A percentile compares a stretch with the other conserved stretches of the same genome.
Conservation (phyloP, 2,113 vertebrate genomes). For the Crotalus viridis region DNA sequence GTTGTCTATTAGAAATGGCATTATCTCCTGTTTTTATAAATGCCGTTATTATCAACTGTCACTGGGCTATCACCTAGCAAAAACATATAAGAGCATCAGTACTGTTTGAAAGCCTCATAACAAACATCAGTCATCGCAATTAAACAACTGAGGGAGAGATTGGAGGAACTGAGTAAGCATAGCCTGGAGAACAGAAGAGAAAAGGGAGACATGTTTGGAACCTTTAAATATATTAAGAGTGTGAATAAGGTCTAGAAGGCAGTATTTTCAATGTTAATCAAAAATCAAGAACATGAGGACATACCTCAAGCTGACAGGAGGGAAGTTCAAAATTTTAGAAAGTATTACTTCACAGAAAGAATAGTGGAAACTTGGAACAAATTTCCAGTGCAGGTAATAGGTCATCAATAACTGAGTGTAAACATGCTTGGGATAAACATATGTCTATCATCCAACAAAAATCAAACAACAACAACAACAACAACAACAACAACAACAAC, state of each 20-base stretch:
- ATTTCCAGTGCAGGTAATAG: background rate
- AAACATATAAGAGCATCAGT: constrained; percentile 37
- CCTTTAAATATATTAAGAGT: background rate
- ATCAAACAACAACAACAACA: background rate
- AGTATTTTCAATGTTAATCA: background rate
- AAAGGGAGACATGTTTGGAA: background rate
- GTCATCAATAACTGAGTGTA: background rate
- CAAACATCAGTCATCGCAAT: constrained; percentile 56
- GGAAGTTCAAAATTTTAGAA: background rate
- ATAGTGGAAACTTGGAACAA: background rate
- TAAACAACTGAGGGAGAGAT: background rate
- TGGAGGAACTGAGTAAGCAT: background rate
- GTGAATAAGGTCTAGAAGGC: background rate
- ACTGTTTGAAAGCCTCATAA: constrained; percentile 50
- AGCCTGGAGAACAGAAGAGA: background rate
- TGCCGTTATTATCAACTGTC: constrained; percentile 54
- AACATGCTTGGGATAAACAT: background rate
- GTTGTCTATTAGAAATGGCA: constrained; percentile 31
- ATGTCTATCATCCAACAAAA: background rate
- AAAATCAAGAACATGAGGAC: background rate
- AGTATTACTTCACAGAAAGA: background rate
- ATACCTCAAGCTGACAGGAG: background rate
- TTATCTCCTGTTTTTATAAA: constrained; percentile 38
- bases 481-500: background rate
- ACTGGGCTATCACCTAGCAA: constrained; percentile 48